phyloP scores from a whole-genome alignment of 2,113 vertebrate genomes.

The Garra rufa region DNA sequence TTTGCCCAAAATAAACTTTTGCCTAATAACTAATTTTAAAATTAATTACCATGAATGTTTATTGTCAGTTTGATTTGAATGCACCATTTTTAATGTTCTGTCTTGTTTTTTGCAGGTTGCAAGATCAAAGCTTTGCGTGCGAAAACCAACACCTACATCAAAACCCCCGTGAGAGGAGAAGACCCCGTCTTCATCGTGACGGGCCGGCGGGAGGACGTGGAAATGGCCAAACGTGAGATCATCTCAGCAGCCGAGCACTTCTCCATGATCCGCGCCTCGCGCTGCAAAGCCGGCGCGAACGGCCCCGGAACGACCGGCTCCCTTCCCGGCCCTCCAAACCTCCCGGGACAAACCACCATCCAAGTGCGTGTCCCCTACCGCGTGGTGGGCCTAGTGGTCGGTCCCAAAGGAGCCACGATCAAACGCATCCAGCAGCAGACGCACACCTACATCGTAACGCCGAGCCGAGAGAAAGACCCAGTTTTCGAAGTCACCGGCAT shows the following conservation, averaged over 20 bases:
- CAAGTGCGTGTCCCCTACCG: conserved; percentile 96
- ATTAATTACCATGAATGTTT: not conserved
- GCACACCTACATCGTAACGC: conserved; percentile 96
- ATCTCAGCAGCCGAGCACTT: conserved; percentile 95
- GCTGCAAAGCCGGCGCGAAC: conserved; percentile 80
- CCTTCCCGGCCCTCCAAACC: conserved; percentile 86
- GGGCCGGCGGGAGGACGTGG: conserved; percentile 92
- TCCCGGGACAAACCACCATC: conserved; percentile 95
- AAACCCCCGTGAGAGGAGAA: conserved; percentile 93
- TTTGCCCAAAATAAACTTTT: not conserved
- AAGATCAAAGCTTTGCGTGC: conserved; percentile 97
- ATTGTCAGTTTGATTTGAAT: not conserved
- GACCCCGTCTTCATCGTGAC: conserved; percentile 96
- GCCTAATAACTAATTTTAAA: not conserved
- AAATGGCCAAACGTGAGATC: conserved; percentile 96
- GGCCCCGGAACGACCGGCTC: conserved; percentile 69
- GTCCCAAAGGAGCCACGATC: conserved; percentile 97
- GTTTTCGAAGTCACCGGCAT: conserved; percentile 97
- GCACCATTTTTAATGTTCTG: not conserved
- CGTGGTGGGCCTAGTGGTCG: conserved; percentile 94
- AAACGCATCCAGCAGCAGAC: conserved; percentile 98
- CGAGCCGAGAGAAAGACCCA: conserved; percentile 94
- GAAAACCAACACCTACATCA: conserved; percentile 98
- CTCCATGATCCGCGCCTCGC: conserved; percentile 93
- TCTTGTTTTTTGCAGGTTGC: conserved; percentile 78